Evolutionary conservation across 2,888 invertebrate species (phyloP).

Genomic region (Xestia sexstrigata): DNA sequence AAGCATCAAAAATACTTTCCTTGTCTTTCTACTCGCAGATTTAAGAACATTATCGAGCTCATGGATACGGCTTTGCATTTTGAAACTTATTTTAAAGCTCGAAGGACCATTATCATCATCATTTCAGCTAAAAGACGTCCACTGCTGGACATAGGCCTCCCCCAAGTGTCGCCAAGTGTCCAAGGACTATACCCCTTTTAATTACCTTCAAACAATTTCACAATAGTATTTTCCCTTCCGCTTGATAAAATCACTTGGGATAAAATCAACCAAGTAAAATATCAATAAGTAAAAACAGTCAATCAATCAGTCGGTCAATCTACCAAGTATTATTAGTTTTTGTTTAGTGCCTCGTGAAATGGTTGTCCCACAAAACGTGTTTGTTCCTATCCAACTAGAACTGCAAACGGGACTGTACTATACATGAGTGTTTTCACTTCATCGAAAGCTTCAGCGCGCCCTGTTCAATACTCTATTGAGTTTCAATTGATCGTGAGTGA

Average conservation of each 20-base stretch:
- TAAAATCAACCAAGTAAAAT: not conserved
- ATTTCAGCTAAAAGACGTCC: too few species aligned
- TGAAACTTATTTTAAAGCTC: too few species aligned
- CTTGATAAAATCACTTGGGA: not conserved
- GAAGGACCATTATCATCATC: not conserved
- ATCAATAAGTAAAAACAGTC: too few species aligned
- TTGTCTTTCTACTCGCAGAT: too few species aligned
- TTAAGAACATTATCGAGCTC: too few species aligned
- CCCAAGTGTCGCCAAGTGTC: too few species aligned
- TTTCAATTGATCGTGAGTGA: not conserved
- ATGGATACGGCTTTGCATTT: too few species aligned
- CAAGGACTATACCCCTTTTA: not conserved
- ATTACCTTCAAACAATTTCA: not conserved
- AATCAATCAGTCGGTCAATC: too few species aligned
- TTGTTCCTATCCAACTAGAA: not conserved
- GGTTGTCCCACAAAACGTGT: not conserved
- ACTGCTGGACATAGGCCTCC: too few species aligned
- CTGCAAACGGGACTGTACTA: not conserved
- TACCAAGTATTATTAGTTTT: not conserved
- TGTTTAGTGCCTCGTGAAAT: not conserved
- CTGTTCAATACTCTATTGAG: not conserved
- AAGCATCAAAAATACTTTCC: too few species aligned
- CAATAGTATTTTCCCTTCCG: not conserved
- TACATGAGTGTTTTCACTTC: not conserved
- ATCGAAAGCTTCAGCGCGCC: not conserved